Conservation (phyloP, 2,113 vertebrate genomes). For the Macroglossus sobrinus region DNA sequence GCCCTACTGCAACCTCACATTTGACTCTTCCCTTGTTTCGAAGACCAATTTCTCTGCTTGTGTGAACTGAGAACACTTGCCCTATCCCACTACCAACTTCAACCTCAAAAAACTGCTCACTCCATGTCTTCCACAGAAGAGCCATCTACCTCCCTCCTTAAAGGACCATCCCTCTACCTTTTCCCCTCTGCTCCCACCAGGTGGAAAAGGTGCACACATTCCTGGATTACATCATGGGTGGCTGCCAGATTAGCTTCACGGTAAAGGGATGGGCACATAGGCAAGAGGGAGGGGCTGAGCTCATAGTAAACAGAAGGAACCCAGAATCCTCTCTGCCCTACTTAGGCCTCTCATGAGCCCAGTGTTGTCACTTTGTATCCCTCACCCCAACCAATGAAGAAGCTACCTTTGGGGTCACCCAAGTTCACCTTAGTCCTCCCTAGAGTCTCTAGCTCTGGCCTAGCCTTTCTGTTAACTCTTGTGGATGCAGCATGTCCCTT, state of each 20-base stretch:
- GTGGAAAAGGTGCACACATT: slow-evolving; percentile 80
- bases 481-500: not conserved
- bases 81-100: not conserved
- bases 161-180: not conserved
- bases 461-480: not conserved
- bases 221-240: slow-evolving; percentile 80
- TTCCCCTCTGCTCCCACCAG: not conserved
- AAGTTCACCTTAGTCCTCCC: not conserved
- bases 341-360: not conserved
- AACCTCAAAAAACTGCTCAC: not conserved
- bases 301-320: not conserved
- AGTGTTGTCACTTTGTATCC: not conserved
- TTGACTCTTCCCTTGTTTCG: not conserved
- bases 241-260: slow-evolving; percentile 80
- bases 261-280: slow-evolving; percentile 36
- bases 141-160: not conserved
- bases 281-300: not conserved
- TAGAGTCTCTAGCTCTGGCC: not conserved
- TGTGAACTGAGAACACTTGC: not conserved
- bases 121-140: not conserved
- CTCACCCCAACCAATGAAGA: not conserved
- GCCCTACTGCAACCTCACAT: not conserved
- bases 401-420: not conserved
- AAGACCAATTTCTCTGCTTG: not conserved
- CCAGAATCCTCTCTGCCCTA: not conserved